A percentile compares a stretch with the other conserved stretches of the same genome.
These are phyloP conservation scores for Cepaea hortensis DNA, from an alignment of 2,888 invertebrate genomes.

Conservation along the genomic window DNA sequence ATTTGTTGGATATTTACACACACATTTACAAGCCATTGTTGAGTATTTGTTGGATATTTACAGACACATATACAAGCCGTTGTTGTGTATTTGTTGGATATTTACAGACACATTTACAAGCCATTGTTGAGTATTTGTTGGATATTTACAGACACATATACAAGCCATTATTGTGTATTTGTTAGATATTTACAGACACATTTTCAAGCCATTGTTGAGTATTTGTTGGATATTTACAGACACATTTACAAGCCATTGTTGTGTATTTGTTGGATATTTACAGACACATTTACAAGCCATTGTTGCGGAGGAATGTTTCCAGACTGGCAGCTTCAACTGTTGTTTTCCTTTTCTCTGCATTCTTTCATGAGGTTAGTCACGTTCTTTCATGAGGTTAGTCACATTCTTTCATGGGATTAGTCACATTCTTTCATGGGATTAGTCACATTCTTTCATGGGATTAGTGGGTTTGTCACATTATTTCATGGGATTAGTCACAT, in stretches of 20 bases:
- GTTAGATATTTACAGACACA: constrained; percentile 24
- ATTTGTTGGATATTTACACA: too few species aligned
- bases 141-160: constrained; percentile 41
- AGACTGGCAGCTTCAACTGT: constrained; percentile 33
- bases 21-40: too few species aligned
- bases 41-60: too few species aligned
- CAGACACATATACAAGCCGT: too few species aligned
- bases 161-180: not conserved
- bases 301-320: constrained; percentile 20
- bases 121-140: too few species aligned
- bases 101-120: too few species aligned
- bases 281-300: constrained; percentile 47
- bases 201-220: constrained; percentile 41
- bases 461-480: not conserved
- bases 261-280: too few species aligned
- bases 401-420: not conserved
- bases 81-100: not conserved
- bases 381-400: not conserved
- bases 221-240: constrained; percentile 3
- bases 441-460: not conserved
- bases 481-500: too few species aligned
- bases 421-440: not conserved
- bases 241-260: constrained; percentile 45
- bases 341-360: constrained; percentile 43
- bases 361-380: constrained; percentile 46